Evolutionary conservation across 2,888 invertebrate genomes (phyloP).

Genomic region (Drosophila multiciliata): DNA sequence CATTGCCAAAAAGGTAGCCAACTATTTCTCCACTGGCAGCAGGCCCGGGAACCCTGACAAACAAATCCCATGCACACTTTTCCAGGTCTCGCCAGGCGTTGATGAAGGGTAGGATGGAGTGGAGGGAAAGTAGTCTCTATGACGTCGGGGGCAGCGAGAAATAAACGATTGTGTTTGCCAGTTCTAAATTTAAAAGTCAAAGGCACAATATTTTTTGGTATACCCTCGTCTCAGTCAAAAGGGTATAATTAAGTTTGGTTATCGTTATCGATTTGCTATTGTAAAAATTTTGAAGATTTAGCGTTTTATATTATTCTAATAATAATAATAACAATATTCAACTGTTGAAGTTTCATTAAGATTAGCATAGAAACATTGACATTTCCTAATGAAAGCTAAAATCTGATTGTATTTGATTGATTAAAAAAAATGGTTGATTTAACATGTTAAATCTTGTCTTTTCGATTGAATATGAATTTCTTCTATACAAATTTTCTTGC

Average conservation of each 20-base stretch:
- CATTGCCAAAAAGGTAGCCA: slow-evolving; percentile 64
- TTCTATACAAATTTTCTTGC: neutral
- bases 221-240: neutral
- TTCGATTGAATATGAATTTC: neutral
- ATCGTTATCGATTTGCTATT: neutral
- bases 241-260: neutral
- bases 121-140: slow-evolving; percentile 9
- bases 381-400: neutral
- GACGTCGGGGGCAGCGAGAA: slow-evolving; percentile 49
- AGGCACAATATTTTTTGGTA: slow-evolving; percentile 50
- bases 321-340: neutral
- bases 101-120: neutral
- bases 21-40: slow-evolving; percentile 3
- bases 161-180: slow-evolving; percentile 60
- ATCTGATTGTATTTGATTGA: neutral
- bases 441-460: neutral
- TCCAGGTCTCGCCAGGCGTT: slow-evolving; percentile 48
- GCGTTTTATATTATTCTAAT: neutral
- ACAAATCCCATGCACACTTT: slow-evolving; percentile 33
- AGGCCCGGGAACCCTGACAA: slow-evolving; percentile 1
- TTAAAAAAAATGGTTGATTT: neutral
- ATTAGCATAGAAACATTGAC: neutral
- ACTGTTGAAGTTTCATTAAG: neutral
- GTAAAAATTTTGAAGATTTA: neutral
- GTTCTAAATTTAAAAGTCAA: slow-evolving; percentile 75